Evolutionary conservation across 2,888 invertebrate genomes (phyloP).

Genomic region (Agrochola litura): DNA sequence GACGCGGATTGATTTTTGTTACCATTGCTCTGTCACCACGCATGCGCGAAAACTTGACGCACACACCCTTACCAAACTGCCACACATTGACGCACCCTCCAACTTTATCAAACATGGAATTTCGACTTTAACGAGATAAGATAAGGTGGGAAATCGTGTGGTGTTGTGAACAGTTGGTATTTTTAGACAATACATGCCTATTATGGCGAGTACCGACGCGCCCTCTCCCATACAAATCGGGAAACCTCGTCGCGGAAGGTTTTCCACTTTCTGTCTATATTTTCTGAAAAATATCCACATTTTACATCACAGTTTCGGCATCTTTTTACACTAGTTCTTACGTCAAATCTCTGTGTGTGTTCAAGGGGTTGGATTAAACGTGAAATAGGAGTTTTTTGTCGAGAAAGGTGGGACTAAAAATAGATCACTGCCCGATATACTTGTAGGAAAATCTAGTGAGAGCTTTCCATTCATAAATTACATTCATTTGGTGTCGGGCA

Average conservation of each 20-base stretch:
- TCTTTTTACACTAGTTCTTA: conserved; percentile 67
- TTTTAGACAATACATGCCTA: conserved; percentile 88
- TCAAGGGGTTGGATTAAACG: conserved; percentile 61
- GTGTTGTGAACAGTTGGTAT: conserved; percentile 74
- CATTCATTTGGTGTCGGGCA: conserved; percentile 84
- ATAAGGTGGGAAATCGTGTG: conserved; percentile 61
- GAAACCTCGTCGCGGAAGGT: conserved; percentile 85
- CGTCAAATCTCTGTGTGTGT: conserved; percentile 70
- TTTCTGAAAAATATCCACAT: conserved; percentile 81
- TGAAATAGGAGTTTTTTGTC: conserved; percentile 56
- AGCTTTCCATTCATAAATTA: conserved; percentile 86
- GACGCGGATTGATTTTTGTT: conserved; percentile 88
- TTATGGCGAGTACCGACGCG: conserved; percentile 83
- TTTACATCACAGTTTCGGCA: conserved; percentile 74
- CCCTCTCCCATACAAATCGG: conserved; percentile 88
- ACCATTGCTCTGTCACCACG: conserved; percentile 77
- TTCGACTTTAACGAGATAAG: conserved; percentile 43
- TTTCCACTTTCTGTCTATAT: conserved; percentile 82
- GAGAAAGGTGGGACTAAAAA: conserved; percentile 79
- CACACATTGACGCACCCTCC: conserved; percentile 74
- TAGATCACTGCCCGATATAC: conserved; percentile 79
- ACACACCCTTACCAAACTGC: conserved; percentile 73
- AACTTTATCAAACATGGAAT: conserved; percentile 54
- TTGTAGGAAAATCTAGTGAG: conserved; percentile 78
- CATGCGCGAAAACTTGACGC: conserved; percentile 83